Percentiles rank a stretch among this genome's conserved stretches.
Conservation (phyloP, 2,797 vertebrate genomes). For the Pipistrellus nathusii region DNA sequence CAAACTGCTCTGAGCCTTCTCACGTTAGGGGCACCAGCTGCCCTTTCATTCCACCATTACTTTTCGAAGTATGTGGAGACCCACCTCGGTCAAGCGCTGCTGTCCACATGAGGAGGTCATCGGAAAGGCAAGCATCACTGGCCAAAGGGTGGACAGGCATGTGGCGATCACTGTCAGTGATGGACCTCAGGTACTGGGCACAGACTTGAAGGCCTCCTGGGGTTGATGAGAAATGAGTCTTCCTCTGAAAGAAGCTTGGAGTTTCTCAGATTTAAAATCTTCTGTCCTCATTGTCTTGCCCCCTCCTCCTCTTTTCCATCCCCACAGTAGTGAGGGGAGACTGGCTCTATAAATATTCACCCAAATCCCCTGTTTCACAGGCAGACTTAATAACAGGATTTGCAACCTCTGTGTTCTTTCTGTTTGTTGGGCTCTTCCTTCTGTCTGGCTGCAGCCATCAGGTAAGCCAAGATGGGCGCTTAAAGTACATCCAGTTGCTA, state of each 20-base stretch:
- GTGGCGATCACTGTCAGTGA: neutral
- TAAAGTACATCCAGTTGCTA: too few relatives aligned
- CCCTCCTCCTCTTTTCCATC: neutral
- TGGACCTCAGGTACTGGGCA: neutral
- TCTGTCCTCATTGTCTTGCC: neutral
- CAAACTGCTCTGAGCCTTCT: neutral
- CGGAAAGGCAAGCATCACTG: neutral
- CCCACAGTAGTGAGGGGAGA: neutral
- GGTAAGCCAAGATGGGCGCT: too few relatives aligned
- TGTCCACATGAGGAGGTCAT: too few relatives aligned
- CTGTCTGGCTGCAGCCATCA: too few relatives aligned
- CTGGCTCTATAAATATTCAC: neutral
- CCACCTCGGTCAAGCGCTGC: neutral
- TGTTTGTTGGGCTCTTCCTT: too few relatives aligned
- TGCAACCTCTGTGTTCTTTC: neutral
- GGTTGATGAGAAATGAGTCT: neutral
- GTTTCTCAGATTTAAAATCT: neutral
- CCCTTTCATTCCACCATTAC: neutral
- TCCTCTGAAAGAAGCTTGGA: neutral
- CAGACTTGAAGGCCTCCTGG: neutral
- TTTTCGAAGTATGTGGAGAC: neutral
- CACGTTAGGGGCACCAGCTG: neutral
- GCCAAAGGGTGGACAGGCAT: neutral
- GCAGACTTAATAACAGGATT: neutral
- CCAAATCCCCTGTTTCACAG: neutral